Evolutionary conservation across 2,888 invertebrate species (phyloP).

Genomic region (Cerceris rybyensis): DNA sequence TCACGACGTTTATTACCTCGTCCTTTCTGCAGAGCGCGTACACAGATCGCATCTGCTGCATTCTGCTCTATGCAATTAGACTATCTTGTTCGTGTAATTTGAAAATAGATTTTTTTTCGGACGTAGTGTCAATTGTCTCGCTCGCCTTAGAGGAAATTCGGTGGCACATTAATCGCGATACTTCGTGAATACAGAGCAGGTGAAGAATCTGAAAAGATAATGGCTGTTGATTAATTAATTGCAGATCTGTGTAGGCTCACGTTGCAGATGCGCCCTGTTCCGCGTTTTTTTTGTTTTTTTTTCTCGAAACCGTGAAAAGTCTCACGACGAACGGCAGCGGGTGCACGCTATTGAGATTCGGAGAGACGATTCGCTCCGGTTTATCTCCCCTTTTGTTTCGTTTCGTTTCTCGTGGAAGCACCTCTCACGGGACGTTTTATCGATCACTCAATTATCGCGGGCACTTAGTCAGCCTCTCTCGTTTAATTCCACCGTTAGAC

Average conservation of each 20-base stretch:
- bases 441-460: slow-evolving; percentile 56
- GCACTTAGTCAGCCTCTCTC: slow-evolving; percentile 48
- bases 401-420: slow-evolving; percentile 35
- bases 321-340: slow-evolving; percentile 56
- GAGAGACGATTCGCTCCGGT: slow-evolving; percentile 24
- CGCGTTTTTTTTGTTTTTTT: no score
- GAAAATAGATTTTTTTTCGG: not conserved
- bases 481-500: slow-evolving; percentile 34
- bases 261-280: slow-evolving; percentile 31
- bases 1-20: slow-evolving; percentile 29
- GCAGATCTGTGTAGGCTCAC: slow-evolving; percentile 43
- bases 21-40: slow-evolving; percentile 50
- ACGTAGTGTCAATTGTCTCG: no score
- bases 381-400: slow-evolving; percentile 45
- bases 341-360: slow-evolving; percentile 51
- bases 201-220: not conserved
- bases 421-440: slow-evolving; percentile 40
- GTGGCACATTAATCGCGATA: not conserved
- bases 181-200: not conserved
- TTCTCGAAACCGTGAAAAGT: slow-evolving; percentile 32
- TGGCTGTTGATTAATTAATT: not conserved
- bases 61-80: no score
- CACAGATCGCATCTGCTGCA: slow-evolving; percentile 36
- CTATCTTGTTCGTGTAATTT: no score
- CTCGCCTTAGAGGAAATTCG: not conserved